Evolutionary conservation across 2,113 vertebrate genomes (phyloP).

Genomic region (Menidia beryllina): DNA sequence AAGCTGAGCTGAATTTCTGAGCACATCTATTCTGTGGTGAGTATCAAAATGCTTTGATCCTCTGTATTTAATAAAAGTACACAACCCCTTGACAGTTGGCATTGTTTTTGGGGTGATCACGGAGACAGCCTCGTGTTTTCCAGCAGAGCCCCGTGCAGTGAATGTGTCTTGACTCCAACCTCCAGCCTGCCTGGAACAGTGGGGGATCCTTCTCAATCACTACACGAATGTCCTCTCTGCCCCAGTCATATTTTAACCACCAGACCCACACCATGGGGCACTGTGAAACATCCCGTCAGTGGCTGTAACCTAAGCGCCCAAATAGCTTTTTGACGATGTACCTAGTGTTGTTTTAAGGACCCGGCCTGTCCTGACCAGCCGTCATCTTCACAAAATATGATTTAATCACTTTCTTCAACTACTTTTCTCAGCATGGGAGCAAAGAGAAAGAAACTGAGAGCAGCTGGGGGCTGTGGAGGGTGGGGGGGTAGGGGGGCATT

Average conservation of each 20-base stretch:
- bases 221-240: constrained; percentile 82
- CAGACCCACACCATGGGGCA: constrained; percentile 79
- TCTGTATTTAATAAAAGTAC: constrained; percentile 18
- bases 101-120: constrained; percentile 70
- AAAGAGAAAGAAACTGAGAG: constrained; percentile 47
- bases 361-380: constrained; percentile 54
- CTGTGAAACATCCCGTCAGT: constrained; percentile 82
- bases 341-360: constrained; percentile 83
- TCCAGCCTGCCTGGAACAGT: constrained; percentile 82
- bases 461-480: constrained; percentile 14
- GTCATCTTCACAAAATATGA: constrained; percentile 63
- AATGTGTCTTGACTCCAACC: constrained; percentile 80
- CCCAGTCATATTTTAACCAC: constrained; percentile 86
- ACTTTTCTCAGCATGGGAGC: constrained; percentile 84
- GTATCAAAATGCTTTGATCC: constrained; percentile 36
- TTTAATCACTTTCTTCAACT: constrained; percentile 87
- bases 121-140: constrained; percentile 85
- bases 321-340: constrained; percentile 86
- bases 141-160: constrained; percentile 83
- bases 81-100: neutral
- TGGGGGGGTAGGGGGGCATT: constrained; percentile 65
- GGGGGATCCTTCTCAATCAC: constrained; percentile 89
- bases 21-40: constrained; percentile 36
- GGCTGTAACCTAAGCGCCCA: constrained; percentile 82
- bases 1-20: constrained; percentile 47